A percentile compares a stretch with the other conserved stretches of the same genome.
Evolutionary conservation across 2,888 invertebrate species (phyloP).

Genomic region (Drosophila peninsularis): DNA sequence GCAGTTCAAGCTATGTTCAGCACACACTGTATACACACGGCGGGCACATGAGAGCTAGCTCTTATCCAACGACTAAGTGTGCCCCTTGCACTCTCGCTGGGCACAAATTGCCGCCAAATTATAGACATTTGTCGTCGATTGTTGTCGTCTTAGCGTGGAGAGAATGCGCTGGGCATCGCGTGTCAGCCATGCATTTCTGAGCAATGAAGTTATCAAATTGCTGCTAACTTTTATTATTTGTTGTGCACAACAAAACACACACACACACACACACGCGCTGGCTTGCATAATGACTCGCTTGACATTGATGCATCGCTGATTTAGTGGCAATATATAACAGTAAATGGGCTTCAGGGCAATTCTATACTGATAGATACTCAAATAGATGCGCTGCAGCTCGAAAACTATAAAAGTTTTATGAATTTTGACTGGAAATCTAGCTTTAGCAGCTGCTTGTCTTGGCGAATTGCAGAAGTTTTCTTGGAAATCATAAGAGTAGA

Average conservation of each 20-base stretch:
- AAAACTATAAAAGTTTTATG: not conserved
- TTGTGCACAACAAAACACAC: slow-evolving; percentile 23
- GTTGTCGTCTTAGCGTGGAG: slow-evolving; percentile 7
- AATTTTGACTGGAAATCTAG: not conserved
- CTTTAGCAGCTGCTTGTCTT: not conserved
- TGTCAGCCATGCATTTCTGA: slow-evolving; percentile 28
- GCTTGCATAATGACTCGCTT: slow-evolving; percentile 8
- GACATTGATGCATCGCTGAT: slow-evolving; percentile 17
- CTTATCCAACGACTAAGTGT: slow-evolving; percentile 22
- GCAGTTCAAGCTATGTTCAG: slow-evolving; percentile 52
- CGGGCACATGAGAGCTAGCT: slow-evolving; percentile 24
- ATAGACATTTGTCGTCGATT: slow-evolving; percentile 44
- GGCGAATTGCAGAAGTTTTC: too few relatives aligned
- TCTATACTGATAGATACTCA: slow-evolving; percentile 2
- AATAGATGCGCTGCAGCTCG: not conserved
- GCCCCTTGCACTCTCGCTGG: slow-evolving; percentile 15
- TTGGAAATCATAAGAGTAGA: not conserved
- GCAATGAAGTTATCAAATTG: slow-evolving; percentile 26
- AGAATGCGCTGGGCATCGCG: slow-evolving; percentile 28
- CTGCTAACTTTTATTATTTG: slow-evolving; percentile 8
- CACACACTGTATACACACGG: slow-evolving; percentile 16
- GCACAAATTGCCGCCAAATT: slow-evolving; percentile 37
- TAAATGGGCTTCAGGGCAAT: not conserved
- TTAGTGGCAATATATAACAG: not conserved
- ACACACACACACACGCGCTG: not conserved